Conservation (phyloP, 2,113 vertebrate species). For the Corvus cornix region DNA sequence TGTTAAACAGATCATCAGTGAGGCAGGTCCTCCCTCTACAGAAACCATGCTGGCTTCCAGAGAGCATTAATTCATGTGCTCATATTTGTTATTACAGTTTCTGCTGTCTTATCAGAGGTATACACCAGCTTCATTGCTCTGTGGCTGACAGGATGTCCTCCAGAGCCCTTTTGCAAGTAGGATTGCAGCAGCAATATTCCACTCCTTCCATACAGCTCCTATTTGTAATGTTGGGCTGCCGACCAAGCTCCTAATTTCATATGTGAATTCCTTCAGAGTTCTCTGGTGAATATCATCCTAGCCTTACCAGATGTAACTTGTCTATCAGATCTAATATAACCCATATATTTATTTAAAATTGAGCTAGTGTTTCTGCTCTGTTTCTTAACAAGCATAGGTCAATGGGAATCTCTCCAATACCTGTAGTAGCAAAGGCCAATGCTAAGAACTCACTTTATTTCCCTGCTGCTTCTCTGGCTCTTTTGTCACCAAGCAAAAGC, state of each 20-base stretch:
- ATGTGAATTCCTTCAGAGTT: neutral
- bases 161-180: neutral
- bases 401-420: neutral
- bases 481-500: neutral
- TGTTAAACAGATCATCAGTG: neutral
- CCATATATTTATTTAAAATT: neutral
- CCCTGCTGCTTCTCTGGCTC: neutral
- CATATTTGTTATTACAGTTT: neutral
- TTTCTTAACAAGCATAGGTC: neutral
- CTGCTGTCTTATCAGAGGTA: neutral
- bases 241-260: neutral
- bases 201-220: accelerated
- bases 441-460: neutral
- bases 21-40: neutral
- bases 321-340: neutral
- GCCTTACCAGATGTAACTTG: neutral
- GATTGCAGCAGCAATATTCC: neutral
- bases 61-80: neutral
- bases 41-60: neutral
- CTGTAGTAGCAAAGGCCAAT: neutral
- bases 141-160: neutral
- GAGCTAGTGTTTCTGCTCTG: neutral
- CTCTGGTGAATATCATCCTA: neutral
- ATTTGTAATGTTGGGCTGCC: neutral
- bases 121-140: neutral